Evolutionary conservation across 2,888 invertebrate species (phyloP), one percentile per base, ranked within the genome.

Genomic region (Seira sanloemensis): DNA sequence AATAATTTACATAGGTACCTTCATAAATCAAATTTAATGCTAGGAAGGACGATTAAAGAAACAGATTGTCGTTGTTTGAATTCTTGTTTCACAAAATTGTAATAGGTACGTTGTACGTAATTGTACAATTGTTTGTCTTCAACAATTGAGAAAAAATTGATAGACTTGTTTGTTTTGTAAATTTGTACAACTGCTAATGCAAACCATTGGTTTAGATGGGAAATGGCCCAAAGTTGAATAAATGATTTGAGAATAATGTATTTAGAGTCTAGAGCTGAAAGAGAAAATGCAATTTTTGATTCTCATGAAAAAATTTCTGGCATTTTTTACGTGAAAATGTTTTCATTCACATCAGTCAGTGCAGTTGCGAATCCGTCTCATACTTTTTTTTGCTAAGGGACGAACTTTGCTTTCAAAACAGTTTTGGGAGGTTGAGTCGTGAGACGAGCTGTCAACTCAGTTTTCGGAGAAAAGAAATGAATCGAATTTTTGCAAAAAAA

Each of bases 361-460:
- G 16, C 50, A 50, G 4, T 37, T 4, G 12, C 37, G 4, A 37
- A 37, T 12, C 5, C 37, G 37, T 37, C 4, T 37, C 12, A 37
- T 37, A 37, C n/a, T n/a, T n/a, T n/a, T n/a, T n/a, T n/a, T n/a
- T 37, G 12, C 37, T 37, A 37, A 37, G 4, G 12, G 37, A n/a
- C n/a, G n/a, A n/a, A 37, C 37, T 37, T 37, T 37, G 37, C 37
- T 7, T 37, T 37, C 37, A 37, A 37, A 7, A 12, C 37, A 37
- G 12, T n/a, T n/a, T 82, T 75, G 69, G 76, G 76, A 82, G 82
- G 82, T 82, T 76, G 76, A 82, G 75, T 82, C 82, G 82, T 82
- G 82, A 82, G 76, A 69, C 76, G 75, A 65, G 69, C 82, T 82
- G 82, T 82, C 76, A 82, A 37, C 74, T 68, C n/a, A n/a, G 50